Base-by-base conservation (phyloP, 2,113 vertebrate genomes). In the Coregonus clupeaformis region DNA sequence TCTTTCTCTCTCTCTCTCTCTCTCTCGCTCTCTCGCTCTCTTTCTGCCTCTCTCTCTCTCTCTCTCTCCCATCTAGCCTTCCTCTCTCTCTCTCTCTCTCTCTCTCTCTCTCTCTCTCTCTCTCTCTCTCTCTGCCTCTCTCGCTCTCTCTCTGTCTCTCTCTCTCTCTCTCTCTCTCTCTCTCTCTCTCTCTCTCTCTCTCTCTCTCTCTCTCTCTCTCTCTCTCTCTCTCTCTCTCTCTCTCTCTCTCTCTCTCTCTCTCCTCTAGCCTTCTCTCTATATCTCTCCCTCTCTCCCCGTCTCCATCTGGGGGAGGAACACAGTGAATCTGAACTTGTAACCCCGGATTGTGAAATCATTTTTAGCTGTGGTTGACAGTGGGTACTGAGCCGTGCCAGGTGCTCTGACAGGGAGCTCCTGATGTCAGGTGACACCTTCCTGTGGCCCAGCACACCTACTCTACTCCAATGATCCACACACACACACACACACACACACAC, bases 111-210 rank as follows among this genome's bases (percentile, higher is more conserved):
- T n/a, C n/a, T 27, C 27, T 27, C 27, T 27, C 1, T 27, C 80
- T 81, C 78, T 83, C 85, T 73, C 78, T 66, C 80, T 84, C 82
- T 83, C 27, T 27, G 1, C 2, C 27, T 3, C 1, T 49, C 14
- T 49, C 79, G n/a, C n/a, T n/a, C n/a, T 95, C 95, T 94, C 92
- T 91, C 93, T 98, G 96, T 95, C 95, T 94, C 92, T 91, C 93
- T 95, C 95, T 94, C 92, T 91, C 93, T 95, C 95, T 94, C 92
- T 91, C 93, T 95, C 95, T 94, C 92, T 91, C 93, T 95, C 95
- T 94, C 92, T 91, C 93, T 95, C 95, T 94, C 92, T 91, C 93
- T 95, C 95, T 94, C 92, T 91, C 93, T 95, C 95, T 94, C 92
- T 91, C 93, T 95, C 95, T 94, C 92, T 91, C 93, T 95, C 95